Conservation (phyloP, 2,888 invertebrate genomes). For the Formica aserva region DNA sequence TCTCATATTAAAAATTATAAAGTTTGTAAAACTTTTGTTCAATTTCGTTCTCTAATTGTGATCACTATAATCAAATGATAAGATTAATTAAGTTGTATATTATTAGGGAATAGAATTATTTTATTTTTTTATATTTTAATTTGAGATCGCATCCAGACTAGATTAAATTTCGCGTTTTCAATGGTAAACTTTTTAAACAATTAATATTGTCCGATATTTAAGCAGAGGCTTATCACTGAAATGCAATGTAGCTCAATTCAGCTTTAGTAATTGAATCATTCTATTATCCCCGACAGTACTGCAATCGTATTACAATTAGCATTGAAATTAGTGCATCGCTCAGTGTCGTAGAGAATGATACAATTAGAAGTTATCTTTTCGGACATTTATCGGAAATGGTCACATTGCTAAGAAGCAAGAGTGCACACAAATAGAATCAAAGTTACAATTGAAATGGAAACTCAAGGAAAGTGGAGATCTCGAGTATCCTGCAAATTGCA, state of each 20-base stretch:
- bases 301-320: conserved; percentile 31
- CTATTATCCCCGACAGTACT: background rate
- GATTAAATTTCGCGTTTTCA: background rate
- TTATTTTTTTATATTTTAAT: background rate
- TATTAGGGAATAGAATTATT: background rate
- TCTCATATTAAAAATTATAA: background rate
- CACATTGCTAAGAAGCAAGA: background rate
- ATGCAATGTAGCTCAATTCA: background rate
- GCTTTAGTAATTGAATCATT: background rate
- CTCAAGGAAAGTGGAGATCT: background rate
- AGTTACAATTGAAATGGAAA: background rate
- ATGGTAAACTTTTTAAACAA: background rate
- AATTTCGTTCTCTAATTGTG: no score
- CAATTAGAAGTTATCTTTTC: background rate
- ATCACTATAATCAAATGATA: background rate
- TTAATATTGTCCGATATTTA: background rate
- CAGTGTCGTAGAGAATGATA: conserved; percentile 4
- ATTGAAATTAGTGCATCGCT: conserved; percentile 10
- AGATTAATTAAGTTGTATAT: background rate
- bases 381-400: background rate
- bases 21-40: background rate
- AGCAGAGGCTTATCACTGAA: background rate
- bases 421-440: background rate
- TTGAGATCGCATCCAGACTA: background rate
- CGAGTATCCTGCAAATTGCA: background rate